Percentiles rank a stretch among this genome's conserved stretches.
These are phyloP conservation scores for Alcedo quadribrachys DNA, from an alignment of 2,797 vertebrate genomes.

Conservation along the genomic window DNA sequence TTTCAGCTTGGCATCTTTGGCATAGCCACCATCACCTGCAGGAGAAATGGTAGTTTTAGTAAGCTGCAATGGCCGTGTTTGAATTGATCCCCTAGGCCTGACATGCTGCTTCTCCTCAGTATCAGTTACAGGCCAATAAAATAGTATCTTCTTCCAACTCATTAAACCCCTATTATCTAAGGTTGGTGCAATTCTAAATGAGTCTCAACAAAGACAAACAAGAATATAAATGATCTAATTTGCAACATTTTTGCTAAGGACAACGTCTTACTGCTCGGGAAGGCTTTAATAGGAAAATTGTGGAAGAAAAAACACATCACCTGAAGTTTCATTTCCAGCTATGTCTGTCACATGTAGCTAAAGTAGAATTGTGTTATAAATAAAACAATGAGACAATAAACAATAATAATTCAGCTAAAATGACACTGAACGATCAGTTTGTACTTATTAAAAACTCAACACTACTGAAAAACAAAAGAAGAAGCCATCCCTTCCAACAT, in stretches of 20 bases:
- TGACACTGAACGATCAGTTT: constrained; percentile 22
- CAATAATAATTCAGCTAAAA: constrained; percentile 31
- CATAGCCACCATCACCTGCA: constrained; percentile 92
- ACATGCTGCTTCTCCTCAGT: not conserved
- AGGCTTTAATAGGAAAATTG: constrained; percentile 27
- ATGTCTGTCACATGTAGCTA: not conserved
- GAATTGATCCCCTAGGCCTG: not conserved
- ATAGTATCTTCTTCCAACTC: constrained; percentile 47
- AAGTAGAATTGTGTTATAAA: not conserved
- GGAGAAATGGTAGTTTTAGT: constrained; percentile 31
- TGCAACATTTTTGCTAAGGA: constrained; percentile 60
- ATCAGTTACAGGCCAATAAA: constrained; percentile 61
- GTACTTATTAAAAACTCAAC: constrained; percentile 30
- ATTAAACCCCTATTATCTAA: constrained; percentile 65
- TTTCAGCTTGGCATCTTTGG: constrained; percentile 93
- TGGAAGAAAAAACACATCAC: not conserved
- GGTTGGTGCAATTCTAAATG: constrained; percentile 60
- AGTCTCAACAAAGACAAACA: constrained; percentile 62
- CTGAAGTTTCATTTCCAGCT: not conserved
- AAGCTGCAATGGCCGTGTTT: not conserved
- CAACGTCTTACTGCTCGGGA: constrained; percentile 39
- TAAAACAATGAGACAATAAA: constrained; percentile 42
- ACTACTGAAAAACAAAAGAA: constrained; percentile 1
- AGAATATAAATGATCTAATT: constrained; percentile 71
- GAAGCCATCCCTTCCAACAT: not conserved